Conservation (phyloP, 2,113 vertebrate genomes). For the Ameiurus melas region DNA sequence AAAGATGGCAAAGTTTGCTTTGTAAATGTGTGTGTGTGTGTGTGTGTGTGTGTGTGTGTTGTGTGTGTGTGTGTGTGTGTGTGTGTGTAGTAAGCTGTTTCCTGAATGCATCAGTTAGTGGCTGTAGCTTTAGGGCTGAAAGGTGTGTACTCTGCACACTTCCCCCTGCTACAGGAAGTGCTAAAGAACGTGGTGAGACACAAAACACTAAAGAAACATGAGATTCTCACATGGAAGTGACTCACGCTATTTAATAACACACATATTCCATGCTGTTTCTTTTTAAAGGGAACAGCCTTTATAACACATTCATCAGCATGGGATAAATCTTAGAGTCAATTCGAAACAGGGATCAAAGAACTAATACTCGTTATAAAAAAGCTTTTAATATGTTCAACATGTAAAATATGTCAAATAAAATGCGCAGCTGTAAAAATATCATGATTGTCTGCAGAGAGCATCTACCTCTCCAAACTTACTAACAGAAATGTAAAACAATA, state of each 20-base stretch:
- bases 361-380: no score
- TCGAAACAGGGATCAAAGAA: not conserved
- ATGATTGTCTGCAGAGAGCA: no score
- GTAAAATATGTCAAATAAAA: not conserved
- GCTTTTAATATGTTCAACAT: not conserved
- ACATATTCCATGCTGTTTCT: not conserved
- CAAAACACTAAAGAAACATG: not conserved
- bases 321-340: not conserved
- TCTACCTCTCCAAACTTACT: no score
- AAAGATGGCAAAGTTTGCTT: not conserved
- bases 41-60: slow-evolving; percentile 18
- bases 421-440: not conserved
- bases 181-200: not conserved
- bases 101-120: not conserved
- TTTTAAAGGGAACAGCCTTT: not conserved
- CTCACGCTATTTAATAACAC: not conserved
- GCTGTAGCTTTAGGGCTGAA: not conserved
- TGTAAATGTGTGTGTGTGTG: slow-evolving; percentile 14
- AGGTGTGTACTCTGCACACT: not conserved
- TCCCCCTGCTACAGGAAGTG: not conserved
- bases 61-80: slow-evolving; percentile 33
- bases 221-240: not conserved
- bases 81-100: not conserved
- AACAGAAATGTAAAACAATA: no score
- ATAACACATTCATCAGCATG: not conserved